Percentiles rank a stretch among this genome's conserved stretches.
Conservation (phyloP, 2,797 vertebrate species). For the Acanthornis magna region DNA sequence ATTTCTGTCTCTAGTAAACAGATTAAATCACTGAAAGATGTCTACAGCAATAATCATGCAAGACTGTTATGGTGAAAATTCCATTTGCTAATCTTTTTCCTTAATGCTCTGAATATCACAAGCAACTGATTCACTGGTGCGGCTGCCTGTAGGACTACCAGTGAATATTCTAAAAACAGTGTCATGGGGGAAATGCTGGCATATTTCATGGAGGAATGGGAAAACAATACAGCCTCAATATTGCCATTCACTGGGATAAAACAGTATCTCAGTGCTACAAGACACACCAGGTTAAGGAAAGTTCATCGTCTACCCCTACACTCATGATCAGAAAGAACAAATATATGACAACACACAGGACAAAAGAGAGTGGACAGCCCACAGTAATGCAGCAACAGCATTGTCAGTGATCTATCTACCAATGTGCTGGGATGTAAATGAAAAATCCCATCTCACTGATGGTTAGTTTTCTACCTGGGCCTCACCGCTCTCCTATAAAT, state of each 20-base stretch:
- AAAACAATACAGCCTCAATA: not conserved
- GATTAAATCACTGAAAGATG: conserved; percentile 27
- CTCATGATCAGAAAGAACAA: not conserved
- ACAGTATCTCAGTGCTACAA: not conserved
- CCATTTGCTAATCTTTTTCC: not conserved
- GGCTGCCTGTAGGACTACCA: not conserved
- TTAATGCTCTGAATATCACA: not conserved
- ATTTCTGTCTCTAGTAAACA: conserved; percentile 45
- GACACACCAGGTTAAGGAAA: not conserved
- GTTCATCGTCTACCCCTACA: not conserved
- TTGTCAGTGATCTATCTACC: not conserved
- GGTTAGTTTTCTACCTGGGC: not conserved
- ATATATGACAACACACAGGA: not conserved
- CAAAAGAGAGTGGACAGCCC: not conserved
- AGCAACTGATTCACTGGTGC: not conserved
- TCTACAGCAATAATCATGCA: conserved; percentile 22
- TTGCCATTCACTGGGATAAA: not conserved
- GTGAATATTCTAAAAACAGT: not conserved
- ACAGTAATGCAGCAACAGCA: not conserved
- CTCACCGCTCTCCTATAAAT: not conserved
- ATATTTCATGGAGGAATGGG: not conserved
- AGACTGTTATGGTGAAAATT: not conserved
- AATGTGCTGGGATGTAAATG: not conserved
- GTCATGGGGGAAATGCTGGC: not conserved
- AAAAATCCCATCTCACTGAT: not conserved